Evolutionary conservation across 2,888 invertebrate genomes (phyloP).

Genomic region (Conus canariensis): DNA sequence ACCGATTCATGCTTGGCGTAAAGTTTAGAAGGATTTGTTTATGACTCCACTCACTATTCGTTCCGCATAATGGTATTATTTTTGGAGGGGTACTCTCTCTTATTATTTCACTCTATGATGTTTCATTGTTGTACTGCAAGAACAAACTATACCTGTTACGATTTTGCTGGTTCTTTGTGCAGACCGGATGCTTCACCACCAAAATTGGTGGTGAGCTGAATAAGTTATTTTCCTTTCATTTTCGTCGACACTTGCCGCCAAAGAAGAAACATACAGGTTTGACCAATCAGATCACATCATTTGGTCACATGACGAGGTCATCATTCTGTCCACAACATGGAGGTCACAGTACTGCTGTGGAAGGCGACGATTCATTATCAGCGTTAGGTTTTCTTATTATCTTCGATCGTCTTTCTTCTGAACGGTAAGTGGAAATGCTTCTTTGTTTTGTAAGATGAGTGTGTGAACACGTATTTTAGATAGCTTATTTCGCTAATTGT

Average conservation of each 20-base stretch:
- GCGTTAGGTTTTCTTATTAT: not conserved
- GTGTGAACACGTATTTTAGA: not conserved
- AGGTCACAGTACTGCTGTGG: constrained; percentile 34
- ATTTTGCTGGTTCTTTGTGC: too few species aligned
- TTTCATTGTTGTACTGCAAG: too few species aligned
- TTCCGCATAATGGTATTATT: too few species aligned
- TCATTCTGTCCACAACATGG: constrained; percentile 45
- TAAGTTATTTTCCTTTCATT: not conserved
- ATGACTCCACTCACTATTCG: too few species aligned
- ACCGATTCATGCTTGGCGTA: too few species aligned
- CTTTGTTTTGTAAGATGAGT: not conserved
- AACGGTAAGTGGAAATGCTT: constrained; percentile 13
- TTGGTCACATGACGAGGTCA: constrained; percentile 43
- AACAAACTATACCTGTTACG: too few species aligned
- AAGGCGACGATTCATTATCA: constrained; percentile 30
- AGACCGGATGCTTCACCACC: too few species aligned
- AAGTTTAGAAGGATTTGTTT: too few species aligned
- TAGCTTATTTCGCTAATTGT: not conserved
- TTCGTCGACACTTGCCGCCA: constrained; percentile 42
- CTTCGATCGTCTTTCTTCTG: not conserved
- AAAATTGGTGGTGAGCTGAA: too few species aligned
- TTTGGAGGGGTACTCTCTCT: too few species aligned
- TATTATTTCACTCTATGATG: too few species aligned
- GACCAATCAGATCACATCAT: constrained; percentile 36
- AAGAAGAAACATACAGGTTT: constrained; percentile 15